Percentiles rank a stretch among this genome's conserved stretches.
Conservation (phyloP, 1,140 invertebrate species). For the Colletes latitarsis region DNA sequence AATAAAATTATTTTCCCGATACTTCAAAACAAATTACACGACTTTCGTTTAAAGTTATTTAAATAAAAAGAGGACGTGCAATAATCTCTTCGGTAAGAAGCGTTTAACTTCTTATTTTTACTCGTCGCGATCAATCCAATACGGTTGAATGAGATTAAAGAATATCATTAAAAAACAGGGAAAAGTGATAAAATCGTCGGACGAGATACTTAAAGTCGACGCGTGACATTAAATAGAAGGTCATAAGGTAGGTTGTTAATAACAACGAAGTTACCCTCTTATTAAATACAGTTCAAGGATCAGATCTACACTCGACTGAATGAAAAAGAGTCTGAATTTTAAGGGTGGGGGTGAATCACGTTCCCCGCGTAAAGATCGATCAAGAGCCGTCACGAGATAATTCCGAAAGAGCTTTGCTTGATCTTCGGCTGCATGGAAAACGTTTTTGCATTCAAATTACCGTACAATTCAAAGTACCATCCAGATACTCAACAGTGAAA, state of each 20-base stretch:
- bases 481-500: no score
- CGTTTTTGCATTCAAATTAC: neutral
- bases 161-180: no score
- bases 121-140: no score
- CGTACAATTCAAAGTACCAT: no score
- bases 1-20: no score
- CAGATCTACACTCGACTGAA: neutral
- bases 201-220: neutral
- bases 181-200: neutral
- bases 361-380: slow-evolving; percentile 34
- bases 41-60: no score
- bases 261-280: slow-evolving; percentile 3
- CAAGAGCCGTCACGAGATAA: neutral
- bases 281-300: slow-evolving; percentile 44
- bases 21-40: no score
- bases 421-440: neutral
- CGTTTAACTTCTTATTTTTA: no score
- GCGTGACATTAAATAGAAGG: slow-evolving; percentile 21
- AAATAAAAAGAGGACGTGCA: no score
- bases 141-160: no score
- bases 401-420: neutral
- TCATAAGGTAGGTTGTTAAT: neutral
- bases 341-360: neutral
- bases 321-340: slow-evolving; percentile 13
- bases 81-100: no score